These are phyloP conservation scores for Thryonomys swinderianus DNA, from an alignment of 2,113 vertebrate genomes.

Conservation along the genomic window DNA sequence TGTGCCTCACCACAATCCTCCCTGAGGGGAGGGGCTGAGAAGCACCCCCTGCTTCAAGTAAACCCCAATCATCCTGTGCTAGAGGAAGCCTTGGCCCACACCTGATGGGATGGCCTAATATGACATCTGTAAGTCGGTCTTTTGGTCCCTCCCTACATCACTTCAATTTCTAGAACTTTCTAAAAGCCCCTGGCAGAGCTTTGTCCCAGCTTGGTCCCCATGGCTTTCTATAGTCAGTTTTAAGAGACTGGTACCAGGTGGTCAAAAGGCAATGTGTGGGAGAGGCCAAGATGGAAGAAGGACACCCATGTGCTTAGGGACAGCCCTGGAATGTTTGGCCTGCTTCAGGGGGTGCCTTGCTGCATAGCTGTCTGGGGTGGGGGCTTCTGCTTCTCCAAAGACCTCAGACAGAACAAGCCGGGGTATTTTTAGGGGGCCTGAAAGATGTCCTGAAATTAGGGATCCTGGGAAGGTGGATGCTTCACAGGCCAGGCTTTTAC, in stretches of 20 bases:
- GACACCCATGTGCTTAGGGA: background rate
- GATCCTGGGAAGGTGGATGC: background rate
- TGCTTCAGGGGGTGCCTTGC: background rate
- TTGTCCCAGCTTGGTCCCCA: background rate
- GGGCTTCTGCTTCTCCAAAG: background rate
- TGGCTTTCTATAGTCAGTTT: background rate
- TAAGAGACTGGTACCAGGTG: background rate
- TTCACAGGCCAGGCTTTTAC: background rate
- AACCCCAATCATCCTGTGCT: background rate
- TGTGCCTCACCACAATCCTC: background rate
- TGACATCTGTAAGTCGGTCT: background rate
- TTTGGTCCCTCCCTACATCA: background rate
- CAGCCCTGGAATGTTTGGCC: background rate
- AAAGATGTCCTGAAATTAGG: background rate
- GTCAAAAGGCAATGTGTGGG: background rate
- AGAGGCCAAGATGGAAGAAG: background rate
- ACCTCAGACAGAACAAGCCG: background rate
- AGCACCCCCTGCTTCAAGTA: background rate
- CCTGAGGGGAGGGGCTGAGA: background rate
- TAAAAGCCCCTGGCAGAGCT: background rate
- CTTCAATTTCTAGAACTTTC: background rate
- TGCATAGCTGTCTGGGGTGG: background rate
- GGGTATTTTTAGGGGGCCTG: background rate
- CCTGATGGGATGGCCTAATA: rapidly evolving
- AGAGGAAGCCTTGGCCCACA: background rate